phyloP scores from a whole-genome alignment of 2,797 vertebrate species.

The Selene dorsalis region DNA sequence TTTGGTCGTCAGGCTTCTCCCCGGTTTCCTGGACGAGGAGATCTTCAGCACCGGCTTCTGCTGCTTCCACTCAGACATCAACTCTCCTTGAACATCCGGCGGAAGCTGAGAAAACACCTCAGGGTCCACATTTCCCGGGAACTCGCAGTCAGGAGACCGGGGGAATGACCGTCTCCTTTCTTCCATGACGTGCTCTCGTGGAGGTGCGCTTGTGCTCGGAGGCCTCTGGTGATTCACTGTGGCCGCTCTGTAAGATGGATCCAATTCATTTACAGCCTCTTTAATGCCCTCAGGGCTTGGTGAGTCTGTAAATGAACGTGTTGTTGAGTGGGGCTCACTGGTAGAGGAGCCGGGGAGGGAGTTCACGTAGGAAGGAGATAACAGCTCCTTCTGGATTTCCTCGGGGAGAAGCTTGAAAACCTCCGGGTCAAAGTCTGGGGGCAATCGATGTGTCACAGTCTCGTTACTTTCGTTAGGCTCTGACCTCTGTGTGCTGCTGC shows the following conservation, averaged over 20 bases:
- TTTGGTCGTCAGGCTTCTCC: slow-evolving; percentile 58
- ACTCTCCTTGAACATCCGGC: slow-evolving; percentile 85
- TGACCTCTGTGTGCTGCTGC: slow-evolving; percentile 21
- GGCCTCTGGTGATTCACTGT: slow-evolving; percentile 8
- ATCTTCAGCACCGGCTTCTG: slow-evolving; percentile 71
- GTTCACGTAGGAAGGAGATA: slow-evolving; percentile 60
- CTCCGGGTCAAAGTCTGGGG: slow-evolving; percentile 84
- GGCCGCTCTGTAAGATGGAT: neutral
- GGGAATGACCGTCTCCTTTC: slow-evolving; percentile 20
- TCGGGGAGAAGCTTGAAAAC: slow-evolving; percentile 88
- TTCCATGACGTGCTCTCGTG: slow-evolving; percentile 13
- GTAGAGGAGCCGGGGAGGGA: slow-evolving; percentile 11
- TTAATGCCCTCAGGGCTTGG: slow-evolving; percentile 10
- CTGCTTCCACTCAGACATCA: slow-evolving; percentile 88
- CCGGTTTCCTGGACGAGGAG: slow-evolving; percentile 59
- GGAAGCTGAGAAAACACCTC: slow-evolving; percentile 88
- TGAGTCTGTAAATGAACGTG: slow-evolving; percentile 9
- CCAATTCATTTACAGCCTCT: neutral
- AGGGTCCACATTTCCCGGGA: slow-evolving; percentile 87
- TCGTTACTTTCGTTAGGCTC: neutral
- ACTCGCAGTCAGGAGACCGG: slow-evolving; percentile 50
- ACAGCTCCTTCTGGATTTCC: slow-evolving; percentile 88
- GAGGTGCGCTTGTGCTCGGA: neutral
- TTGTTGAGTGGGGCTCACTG: neutral
- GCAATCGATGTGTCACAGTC: slow-evolving; percentile 49